Evolutionary conservation across 2,888 invertebrate genomes (phyloP).

Genomic region (Leucozona laternaria): DNA sequence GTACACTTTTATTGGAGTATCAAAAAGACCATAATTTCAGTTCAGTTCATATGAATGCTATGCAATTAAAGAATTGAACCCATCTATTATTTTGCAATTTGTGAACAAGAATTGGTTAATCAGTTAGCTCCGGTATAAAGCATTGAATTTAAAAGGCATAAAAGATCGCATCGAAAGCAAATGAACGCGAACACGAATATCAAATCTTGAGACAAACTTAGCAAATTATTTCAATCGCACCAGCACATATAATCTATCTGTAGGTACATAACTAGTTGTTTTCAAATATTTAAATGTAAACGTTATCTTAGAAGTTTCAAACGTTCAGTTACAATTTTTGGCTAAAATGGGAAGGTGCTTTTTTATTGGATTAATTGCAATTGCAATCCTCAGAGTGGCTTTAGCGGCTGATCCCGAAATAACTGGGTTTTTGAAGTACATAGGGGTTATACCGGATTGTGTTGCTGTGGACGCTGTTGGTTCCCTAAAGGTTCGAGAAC

Average conservation of each 20-base stretch:
- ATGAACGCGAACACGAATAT: neutral
- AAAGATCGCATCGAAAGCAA: neutral
- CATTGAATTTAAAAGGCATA: neutral
- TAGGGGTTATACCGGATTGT: slow-evolving; percentile 82
- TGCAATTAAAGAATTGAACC: neutral
- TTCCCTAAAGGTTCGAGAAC: slow-evolving; percentile 78
- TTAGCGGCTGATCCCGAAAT: slow-evolving; percentile 79
- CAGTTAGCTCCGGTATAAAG: neutral
- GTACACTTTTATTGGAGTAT: no score
- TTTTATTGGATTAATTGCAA: slow-evolving; percentile 56
- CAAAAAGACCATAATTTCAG: neutral
- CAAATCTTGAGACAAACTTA: neutral
- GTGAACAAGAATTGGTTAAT: neutral
- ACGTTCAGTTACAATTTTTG: neutral
- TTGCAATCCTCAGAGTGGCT: slow-evolving; percentile 32
- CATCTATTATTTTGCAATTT: neutral
- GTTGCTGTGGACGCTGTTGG: slow-evolving; percentile 80
- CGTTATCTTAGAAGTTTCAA: neutral
- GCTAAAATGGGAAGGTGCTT: slow-evolving; percentile 35
- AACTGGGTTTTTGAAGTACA: slow-evolving; percentile 80
- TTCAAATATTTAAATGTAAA: neutral
- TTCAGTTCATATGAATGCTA: neutral
- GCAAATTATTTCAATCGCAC: neutral
- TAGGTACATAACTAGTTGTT: no score
- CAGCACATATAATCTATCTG: no score